These are phyloP conservation scores for Calidris pygmaea DNA, from an alignment of 2,113 vertebrate species.

Conservation along the genomic window DNA sequence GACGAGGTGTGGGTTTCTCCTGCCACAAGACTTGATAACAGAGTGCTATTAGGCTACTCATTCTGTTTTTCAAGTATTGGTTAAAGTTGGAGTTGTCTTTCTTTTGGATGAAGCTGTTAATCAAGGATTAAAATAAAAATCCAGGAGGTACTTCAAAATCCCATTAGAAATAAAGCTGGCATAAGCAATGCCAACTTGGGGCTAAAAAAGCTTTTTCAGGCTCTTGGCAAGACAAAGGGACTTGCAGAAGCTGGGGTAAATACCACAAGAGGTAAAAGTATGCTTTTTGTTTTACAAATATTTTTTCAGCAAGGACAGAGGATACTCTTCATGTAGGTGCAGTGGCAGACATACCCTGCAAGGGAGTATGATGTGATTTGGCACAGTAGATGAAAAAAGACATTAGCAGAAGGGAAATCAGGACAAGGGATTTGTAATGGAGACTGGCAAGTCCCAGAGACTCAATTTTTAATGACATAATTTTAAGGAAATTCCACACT, in stretches of 20 bases:
- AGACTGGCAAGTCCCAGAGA: conserved; percentile 22
- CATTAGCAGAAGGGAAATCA: conserved; percentile 30
- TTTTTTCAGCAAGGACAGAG: neutral
- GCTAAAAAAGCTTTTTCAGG: neutral
- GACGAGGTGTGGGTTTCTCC: neutral
- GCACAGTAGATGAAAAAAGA: neutral
- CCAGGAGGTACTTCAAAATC: neutral
- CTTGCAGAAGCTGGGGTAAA: neutral
- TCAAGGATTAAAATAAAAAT: neutral
- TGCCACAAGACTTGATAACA: neutral
- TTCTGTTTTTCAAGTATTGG: neutral
- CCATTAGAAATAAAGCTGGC: neutral
- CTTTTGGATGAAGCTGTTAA: neutral
- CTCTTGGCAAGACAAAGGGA: neutral
- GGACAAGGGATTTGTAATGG: conserved; percentile 43
- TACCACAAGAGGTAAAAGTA: neutral
- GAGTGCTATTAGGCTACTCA: neutral
- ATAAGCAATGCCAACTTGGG: neutral
- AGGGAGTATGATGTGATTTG: neutral
- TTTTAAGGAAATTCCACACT: conserved; percentile 62
- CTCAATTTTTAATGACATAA: conserved; percentile 44
- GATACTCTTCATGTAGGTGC: neutral
- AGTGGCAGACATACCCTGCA: neutral
- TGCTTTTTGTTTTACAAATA: neutral
- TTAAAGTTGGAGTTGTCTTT: neutral